These are phyloP conservation scores for Trichonephila clavata DNA, from an alignment of 1,140 invertebrate genomes.

Conservation along the genomic window DNA sequence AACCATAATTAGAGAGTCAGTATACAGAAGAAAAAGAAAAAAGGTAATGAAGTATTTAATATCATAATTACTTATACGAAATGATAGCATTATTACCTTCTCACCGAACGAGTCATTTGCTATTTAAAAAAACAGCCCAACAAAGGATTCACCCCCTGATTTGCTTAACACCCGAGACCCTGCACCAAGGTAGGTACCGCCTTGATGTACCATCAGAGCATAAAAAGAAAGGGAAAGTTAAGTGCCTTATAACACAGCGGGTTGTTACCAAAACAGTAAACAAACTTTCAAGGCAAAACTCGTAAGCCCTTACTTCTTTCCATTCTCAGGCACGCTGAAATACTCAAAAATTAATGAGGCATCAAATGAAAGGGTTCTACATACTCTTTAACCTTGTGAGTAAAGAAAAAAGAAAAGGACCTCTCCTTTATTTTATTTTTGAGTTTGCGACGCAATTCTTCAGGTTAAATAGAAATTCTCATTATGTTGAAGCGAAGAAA, in stretches of 20 bases:
- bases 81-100: neutral
- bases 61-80: neutral
- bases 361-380: slow-evolving; percentile 39
- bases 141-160: neutral
- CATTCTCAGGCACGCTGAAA: neutral
- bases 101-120: neutral
- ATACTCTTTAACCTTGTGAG: slow-evolving; percentile 54
- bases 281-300: slow-evolving; percentile 56
- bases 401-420: slow-evolving; percentile 18
- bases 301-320: neutral
- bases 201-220: neutral
- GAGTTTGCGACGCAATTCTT: neutral
- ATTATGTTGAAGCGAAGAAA: slow-evolving; percentile 60
- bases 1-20: too few species aligned
- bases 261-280: slow-evolving; percentile 10
- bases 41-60: too few species aligned
- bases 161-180: neutral
- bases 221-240: slow-evolving; percentile 6
- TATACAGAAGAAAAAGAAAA: too few species aligned
- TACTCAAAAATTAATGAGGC: slow-evolving; percentile 59
- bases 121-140: neutral
- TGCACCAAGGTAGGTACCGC: neutral
- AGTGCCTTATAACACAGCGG: neutral
- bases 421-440: slow-evolving; percentile 5
- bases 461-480: slow-evolving; percentile 25